Conservation (phyloP, 2,797 vertebrate genomes). For the Arremon aurantiirostris region DNA sequence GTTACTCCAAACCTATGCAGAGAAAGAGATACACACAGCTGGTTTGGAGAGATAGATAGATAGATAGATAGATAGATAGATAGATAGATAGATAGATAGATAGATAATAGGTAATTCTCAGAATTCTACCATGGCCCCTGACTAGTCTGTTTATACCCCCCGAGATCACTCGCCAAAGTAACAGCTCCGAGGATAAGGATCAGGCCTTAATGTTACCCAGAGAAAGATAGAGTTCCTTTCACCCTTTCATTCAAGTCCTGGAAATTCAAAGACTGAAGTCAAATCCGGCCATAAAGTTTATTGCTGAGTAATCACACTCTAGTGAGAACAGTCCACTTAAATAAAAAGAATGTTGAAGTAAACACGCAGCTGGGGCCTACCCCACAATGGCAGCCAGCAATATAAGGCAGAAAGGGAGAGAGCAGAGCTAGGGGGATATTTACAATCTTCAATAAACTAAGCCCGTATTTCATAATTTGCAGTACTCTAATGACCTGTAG, state of each 20-base stretch:
- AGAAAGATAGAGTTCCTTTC: constrained; percentile 66
- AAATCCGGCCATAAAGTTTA: constrained; percentile 86
- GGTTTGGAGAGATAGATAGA: background rate
- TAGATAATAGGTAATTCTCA: background rate
- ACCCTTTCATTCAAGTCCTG: constrained; percentile 77
- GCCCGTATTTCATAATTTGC: constrained; percentile 61
- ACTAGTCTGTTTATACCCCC: background rate
- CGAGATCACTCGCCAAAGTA: background rate
- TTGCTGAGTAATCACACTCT: constrained; percentile 81
- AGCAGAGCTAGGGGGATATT: constrained; percentile 47
- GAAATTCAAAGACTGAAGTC: constrained; percentile 80
- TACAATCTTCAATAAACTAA: constrained; percentile 59
- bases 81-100: background rate
- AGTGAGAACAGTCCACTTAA: constrained; percentile 78
- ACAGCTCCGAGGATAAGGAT: constrained; percentile 43
- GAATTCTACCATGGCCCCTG: background rate
- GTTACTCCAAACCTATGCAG: background rate
- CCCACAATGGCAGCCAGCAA: constrained; percentile 63
- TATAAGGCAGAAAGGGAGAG: constrained; percentile 30
- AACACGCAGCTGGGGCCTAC: constrained; percentile 80
- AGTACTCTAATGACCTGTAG: constrained; percentile 54
- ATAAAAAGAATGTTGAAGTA: constrained; percentile 77
- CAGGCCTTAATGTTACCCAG: constrained; percentile 35
- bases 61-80: background rate
- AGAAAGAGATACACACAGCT: background rate